A percentile compares a stretch with the other conserved stretches of the same genome.
These are phyloP conservation scores for Proales similis DNA, from an alignment of 1,140 invertebrate genomes.

Conservation along the genomic window DNA sequence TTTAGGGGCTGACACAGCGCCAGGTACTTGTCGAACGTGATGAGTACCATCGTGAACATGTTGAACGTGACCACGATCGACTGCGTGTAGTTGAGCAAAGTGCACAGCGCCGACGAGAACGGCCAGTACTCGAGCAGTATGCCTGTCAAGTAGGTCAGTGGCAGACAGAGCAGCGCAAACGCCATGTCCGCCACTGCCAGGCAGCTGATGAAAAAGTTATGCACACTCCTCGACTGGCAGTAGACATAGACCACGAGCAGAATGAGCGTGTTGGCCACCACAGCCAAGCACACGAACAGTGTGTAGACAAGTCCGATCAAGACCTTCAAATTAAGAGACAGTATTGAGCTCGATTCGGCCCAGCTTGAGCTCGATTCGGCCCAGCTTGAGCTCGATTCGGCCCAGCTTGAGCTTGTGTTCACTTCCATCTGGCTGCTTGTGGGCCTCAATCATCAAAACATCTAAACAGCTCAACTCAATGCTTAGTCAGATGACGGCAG, in stretches of 20 bases:
- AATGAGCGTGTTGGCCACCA: constrained; percentile 25
- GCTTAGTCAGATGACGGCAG: no score
- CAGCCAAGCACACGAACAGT: constrained; percentile 11
- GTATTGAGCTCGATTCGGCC: no score
- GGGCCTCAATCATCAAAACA: no score
- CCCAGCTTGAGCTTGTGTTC: no score
- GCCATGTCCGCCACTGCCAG: constrained; percentile 73
- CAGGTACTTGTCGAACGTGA: constrained; percentile 74
- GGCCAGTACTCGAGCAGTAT: constrained; percentile 74
- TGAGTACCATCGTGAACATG: constrained; percentile 74
- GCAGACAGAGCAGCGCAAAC: constrained; percentile 74
- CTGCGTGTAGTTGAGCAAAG: constrained; percentile 41
- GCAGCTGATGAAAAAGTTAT: constrained; percentile 78
- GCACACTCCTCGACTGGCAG: constrained; percentile 57
- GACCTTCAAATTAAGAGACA: no score
- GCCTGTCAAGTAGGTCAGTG: constrained; percentile 69
- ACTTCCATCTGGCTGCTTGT: no score
- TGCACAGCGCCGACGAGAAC: constrained; percentile 68
- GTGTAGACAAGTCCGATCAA: constrained; percentile 12
- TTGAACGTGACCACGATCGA: constrained; percentile 48
- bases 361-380: no score
- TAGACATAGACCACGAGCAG: constrained; percentile 8
- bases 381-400: no score
- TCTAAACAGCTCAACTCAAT: no score
- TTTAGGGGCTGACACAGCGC: constrained; percentile 73